These are phyloP conservation scores for Apodemus speciosus DNA, from an alignment of 2,113 vertebrate species.

Conservation along the genomic window DNA sequence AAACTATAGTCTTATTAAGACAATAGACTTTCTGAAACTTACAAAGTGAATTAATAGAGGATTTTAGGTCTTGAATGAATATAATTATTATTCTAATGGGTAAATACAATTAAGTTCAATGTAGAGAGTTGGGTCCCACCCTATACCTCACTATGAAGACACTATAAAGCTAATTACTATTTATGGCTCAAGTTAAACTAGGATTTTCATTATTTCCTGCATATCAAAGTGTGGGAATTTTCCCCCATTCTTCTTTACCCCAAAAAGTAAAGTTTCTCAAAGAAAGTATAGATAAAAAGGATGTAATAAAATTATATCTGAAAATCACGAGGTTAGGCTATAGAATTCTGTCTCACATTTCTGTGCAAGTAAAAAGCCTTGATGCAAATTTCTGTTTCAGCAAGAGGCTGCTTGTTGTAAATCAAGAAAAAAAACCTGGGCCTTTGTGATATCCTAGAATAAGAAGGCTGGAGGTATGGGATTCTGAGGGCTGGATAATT, in stretches of 20 bases:
- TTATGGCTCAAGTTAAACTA: not conserved
- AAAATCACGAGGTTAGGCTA: not conserved
- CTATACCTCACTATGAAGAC: not conserved
- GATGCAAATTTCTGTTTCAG: not conserved
- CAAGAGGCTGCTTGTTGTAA: not conserved
- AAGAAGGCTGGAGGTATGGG: not conserved
- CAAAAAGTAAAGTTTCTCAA: not conserved
- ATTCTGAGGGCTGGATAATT: not conserved
- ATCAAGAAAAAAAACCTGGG: not conserved
- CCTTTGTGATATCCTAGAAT: not conserved
- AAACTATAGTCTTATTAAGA: not conserved
- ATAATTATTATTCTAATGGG: not conserved
- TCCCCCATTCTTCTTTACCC: not conserved
- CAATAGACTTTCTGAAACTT: not conserved
- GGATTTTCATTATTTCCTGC: not conserved
- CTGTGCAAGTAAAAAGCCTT: not conserved
- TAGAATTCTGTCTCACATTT: not conserved
- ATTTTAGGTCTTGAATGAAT: not conserved
- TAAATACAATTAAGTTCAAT: constrained; percentile 4
- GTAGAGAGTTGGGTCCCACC: not conserved
- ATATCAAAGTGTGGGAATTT: not conserved
- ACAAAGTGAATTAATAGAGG: not conserved
- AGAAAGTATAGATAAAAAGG: not conserved
- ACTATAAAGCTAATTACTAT: not conserved
- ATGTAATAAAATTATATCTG: not conserved